These are phyloP conservation scores for Xestobium rufovillosum DNA, from an alignment of 2,888 invertebrate genomes.

Conservation along the genomic window DNA sequence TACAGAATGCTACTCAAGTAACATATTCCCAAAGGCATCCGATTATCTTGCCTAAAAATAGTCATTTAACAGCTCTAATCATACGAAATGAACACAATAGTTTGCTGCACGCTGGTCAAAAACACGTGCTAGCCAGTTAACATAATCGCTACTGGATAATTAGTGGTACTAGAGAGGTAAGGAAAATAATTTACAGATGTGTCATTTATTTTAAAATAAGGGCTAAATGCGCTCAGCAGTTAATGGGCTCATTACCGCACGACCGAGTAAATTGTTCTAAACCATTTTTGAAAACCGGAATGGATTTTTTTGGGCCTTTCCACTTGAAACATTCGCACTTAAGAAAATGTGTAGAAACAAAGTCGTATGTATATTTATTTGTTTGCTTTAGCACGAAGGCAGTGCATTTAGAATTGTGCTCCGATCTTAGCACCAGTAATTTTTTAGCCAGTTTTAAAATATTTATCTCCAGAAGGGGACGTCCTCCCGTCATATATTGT, in stretches of 20 bases:
- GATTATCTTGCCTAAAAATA: too few species aligned
- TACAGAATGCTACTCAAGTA: too few species aligned
- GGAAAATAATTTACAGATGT: slow-evolving; percentile 16
- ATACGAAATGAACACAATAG: slow-evolving; percentile 14
- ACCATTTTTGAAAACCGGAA: slow-evolving; percentile 10
- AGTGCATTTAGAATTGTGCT: slow-evolving; percentile 15
- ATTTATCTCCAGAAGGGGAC: slow-evolving; percentile 14
- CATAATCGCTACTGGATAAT: slow-evolving; percentile 16
- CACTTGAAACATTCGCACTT: slow-evolving; percentile 10
- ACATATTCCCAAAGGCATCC: too few species aligned
- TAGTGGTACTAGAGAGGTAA: slow-evolving; percentile 15
- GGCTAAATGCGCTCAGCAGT: slow-evolving; percentile 10
- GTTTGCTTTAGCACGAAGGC: slow-evolving; percentile 15
- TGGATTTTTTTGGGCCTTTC: slow-evolving; percentile 15
- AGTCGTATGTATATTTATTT: slow-evolving; percentile 14
- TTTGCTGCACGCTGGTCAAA: slow-evolving; percentile 17
- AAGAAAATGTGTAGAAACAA: slow-evolving; percentile 5
- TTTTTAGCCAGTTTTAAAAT: slow-evolving; percentile 15
- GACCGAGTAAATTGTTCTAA: slow-evolving; percentile 9
- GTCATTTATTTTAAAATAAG: slow-evolving; percentile 11
- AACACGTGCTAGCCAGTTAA: slow-evolving; percentile 13
- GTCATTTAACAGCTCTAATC: too few species aligned
- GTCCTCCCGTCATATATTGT: slow-evolving; percentile 11
- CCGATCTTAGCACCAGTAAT: slow-evolving; percentile 14
- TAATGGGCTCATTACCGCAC: slow-evolving; percentile 17